These are phyloP conservation scores for Nanorana parkeri DNA, from an alignment of 2,113 vertebrate genomes.

Conservation along the genomic window DNA sequence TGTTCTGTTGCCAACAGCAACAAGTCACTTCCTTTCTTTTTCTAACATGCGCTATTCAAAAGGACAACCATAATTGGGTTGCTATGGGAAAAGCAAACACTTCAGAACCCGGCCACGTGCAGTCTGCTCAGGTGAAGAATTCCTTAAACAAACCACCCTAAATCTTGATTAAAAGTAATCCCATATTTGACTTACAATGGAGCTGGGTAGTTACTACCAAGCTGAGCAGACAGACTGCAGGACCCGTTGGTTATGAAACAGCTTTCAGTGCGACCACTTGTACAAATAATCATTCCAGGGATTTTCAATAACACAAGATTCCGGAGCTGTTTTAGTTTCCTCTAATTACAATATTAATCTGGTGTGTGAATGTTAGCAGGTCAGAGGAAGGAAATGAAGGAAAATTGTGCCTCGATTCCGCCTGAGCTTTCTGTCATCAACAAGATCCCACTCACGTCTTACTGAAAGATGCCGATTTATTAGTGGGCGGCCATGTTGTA, in stretches of 20 bases:
- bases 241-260: constrained; percentile 49
- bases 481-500: constrained; percentile 10
- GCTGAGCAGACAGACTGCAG: constrained; percentile 23
- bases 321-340: constrained; percentile 18
- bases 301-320: constrained; percentile 37
- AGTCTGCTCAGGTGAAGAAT: neutral
- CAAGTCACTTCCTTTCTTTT: too few relatives aligned
- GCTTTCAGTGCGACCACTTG: constrained; percentile 48
- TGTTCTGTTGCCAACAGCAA: too few relatives aligned
- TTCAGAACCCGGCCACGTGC: too few relatives aligned
- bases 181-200: constrained; percentile 10
- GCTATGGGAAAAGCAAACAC: too few relatives aligned
- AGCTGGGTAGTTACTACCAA: constrained; percentile 24
- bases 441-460: constrained; percentile 28
- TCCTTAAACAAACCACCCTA: constrained; percentile 1
- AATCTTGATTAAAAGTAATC: constrained; percentile 11
- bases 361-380: constrained; percentile 47
- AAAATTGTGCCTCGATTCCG: constrained; percentile 48
- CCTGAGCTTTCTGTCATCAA: constrained; percentile 52
- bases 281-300: constrained; percentile 44
- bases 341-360: constrained; percentile 56
- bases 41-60: too few relatives aligned
- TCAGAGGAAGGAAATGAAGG: constrained; percentile 55
- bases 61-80: too few relatives aligned
- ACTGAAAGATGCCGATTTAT: constrained; percentile 39